These are phyloP conservation scores for Meriones psammophilus DNA, from an alignment of 2,797 vertebrate genomes.

Conservation along the genomic window DNA sequence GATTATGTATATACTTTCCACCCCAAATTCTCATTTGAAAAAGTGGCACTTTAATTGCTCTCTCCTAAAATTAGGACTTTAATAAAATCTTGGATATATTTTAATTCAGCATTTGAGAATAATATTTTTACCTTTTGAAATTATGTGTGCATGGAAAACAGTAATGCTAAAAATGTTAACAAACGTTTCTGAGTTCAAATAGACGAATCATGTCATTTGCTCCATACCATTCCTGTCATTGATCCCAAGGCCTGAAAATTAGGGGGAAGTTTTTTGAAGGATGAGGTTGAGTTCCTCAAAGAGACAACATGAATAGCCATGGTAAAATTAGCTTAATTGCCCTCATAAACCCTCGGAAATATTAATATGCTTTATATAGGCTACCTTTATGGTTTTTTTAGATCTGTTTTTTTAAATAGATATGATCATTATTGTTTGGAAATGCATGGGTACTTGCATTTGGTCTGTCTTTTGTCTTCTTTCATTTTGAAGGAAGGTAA, in stretches of 20 bases:
- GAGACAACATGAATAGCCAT: neutral
- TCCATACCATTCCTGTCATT: neutral
- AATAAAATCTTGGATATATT: slow-evolving; percentile 38
- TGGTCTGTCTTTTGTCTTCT: slow-evolving; percentile 20
- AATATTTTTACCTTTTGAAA: slow-evolving; percentile 29
- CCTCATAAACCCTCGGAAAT: slow-evolving; percentile 3
- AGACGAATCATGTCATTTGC: neutral
- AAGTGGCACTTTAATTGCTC: neutral
- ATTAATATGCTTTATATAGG: neutral
- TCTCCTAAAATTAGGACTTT: slow-evolving; percentile 11
- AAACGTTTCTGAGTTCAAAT: neutral
- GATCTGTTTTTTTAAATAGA: neutral
- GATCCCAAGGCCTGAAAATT: neutral
- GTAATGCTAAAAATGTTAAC: slow-evolving; percentile 3
- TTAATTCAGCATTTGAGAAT: slow-evolving; percentile 22
- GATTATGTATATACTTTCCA: neutral
- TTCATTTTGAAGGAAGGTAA: slow-evolving; percentile 26
- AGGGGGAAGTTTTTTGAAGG: neutral
- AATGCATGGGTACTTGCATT: neutral
- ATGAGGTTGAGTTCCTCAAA: neutral
- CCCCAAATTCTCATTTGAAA: slow-evolving; percentile 16
- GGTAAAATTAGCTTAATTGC: slow-evolving; percentile 18
- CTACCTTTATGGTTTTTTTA: neutral
- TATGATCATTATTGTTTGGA: slow-evolving; percentile 1
- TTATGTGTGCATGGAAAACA: neutral